Evolutionary conservation across 1,140 invertebrate genomes (phyloP).

Genomic region (Aphelenchoides fujianensis): DNA sequence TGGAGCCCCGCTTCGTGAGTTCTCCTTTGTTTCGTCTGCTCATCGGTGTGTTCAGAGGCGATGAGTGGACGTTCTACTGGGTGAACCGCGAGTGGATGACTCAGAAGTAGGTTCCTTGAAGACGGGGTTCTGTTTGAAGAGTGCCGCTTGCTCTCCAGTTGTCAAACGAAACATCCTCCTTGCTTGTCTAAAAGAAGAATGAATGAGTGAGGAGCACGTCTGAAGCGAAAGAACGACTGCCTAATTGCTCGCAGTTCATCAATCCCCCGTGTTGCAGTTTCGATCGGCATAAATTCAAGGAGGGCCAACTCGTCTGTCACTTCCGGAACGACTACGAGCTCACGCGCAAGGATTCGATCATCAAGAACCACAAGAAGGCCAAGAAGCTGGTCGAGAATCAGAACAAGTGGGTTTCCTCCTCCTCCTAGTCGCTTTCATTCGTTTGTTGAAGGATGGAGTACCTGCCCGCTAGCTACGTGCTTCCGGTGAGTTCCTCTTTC

Average conservation of each 20-base stretch:
- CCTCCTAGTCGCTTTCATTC: conserved; percentile 7
- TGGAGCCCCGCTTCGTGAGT: conserved; percentile 33
- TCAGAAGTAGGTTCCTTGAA: no score
- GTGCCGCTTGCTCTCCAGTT: no score
- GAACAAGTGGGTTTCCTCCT: conserved; percentile 24
- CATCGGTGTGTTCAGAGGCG: conserved; percentile 61
- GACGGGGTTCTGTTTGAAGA: no score
- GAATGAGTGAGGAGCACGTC: no score
- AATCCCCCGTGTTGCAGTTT: no score
- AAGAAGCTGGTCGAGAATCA: conserved; percentile 62
- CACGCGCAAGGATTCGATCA: conserved; percentile 66
- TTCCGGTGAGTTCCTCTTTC: conserved; percentile 63
- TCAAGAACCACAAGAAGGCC: conserved; percentile 65
- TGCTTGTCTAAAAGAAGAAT: no score
- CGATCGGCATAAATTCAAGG: conserved; percentile 65
- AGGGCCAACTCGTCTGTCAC: conserved; percentile 66
- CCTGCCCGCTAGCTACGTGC: conserved; percentile 65
- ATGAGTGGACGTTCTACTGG: conserved; percentile 67
- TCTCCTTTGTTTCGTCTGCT: neutral
- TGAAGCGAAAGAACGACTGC: no score
- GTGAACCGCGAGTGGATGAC: conserved; percentile 66
- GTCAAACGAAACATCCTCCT: no score
- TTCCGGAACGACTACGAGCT: conserved; percentile 67
- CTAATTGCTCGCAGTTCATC: no score
- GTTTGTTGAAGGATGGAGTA: conserved; percentile 63